Evolutionary conservation across 2,113 vertebrate genomes (phyloP), one percentile per base, ranked within the genome.

Genomic region (Paedocypris sp.): DNA sequence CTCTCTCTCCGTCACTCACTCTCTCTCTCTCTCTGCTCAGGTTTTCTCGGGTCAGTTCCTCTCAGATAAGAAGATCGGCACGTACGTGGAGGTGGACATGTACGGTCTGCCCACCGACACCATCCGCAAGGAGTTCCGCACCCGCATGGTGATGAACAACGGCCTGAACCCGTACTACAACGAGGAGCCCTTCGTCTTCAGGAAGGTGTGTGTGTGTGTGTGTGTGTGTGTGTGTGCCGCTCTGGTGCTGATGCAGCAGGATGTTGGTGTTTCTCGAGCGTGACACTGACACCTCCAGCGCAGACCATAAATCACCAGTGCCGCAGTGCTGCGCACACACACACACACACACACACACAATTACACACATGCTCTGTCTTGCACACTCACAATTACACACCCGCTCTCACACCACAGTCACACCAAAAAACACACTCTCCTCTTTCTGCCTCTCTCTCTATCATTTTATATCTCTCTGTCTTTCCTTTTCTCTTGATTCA

Each of bases 101-200:
- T 99, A 99, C 0, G 95, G 95, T 1, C 70, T 98, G 58, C 94
- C 95, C 15, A 99, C 95, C 0, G 95, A 98, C 81, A 99, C 94
- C 1, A 99, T 98, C 54, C 84, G 95, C 19, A 99, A 99, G 71
- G 94, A 99, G 72, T 99, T 97, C 70, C 90, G 91, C 49, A 99
- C 95, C 0, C 90, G 93, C 20, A 98, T 99, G 92, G 92, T 99
- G 78, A 98, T 99, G 93, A 99, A 98, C 89, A 99, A 99, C 2
- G 95, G 95, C 2, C 86, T 98, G 49, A 99, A 99, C 69, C 95
- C 95, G 0, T 91, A 92, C 35, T 99, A 99, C 87, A 99, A 95
- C 7, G 95, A 99, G 69, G 95, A 99, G 57, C 90, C 93, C 0
- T 99, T 99, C 7, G 93, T 99, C 11, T 99, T 99, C 68, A 87